Evolutionary conservation across 2,113 vertebrate genomes (phyloP), one percentile per base, ranked within the genome.

Genomic region (Scalopus aquaticus): DNA sequence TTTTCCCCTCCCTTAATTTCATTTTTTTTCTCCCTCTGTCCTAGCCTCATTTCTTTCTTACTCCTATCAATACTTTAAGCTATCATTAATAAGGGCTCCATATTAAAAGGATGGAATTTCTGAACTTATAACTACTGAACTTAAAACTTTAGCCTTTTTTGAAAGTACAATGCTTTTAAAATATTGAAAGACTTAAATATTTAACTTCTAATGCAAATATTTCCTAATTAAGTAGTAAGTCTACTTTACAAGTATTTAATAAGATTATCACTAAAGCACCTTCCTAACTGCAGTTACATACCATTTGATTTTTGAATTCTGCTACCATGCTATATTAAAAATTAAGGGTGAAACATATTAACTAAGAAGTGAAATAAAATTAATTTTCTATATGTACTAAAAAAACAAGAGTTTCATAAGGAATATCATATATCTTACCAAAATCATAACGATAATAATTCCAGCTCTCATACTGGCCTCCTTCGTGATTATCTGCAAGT

Each of bases 361-460:
- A 90, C 49, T 85, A 86, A 77, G 12, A 0, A 0, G 85, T 58
- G 19, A 91, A 30, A 92, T 6, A 84, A 96, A 77, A 84, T 44
- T 22, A 73, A 60, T 73, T 83, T 92, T 85, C 72, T 87, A 83
- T 64, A 67, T 65, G 62, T 30, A 78, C 5, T 76, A 20, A 73
- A 73, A 91, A 83, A 82, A 65, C 26, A 83, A 16, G 64, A 60
- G 81, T 54, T 81, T 60, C 49, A 37, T 30, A 89, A 70, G 15
- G 1, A 58, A 5, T 30, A 0, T 37, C 0, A 16, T 4, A 30
- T 1, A 91, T 62, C 98, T 97, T 97, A 99, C 99, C 99, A 94
- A 99, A 99, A 98, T 99, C 99, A 35, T 99, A 99, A 92, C 99
- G 98, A 96, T 99, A 99, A 19, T 98, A 99, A 98, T 98, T 99